Evolutionary conservation across 2,113 vertebrate species (phyloP).

Genomic region (Prionailurus viverrinus): DNA sequence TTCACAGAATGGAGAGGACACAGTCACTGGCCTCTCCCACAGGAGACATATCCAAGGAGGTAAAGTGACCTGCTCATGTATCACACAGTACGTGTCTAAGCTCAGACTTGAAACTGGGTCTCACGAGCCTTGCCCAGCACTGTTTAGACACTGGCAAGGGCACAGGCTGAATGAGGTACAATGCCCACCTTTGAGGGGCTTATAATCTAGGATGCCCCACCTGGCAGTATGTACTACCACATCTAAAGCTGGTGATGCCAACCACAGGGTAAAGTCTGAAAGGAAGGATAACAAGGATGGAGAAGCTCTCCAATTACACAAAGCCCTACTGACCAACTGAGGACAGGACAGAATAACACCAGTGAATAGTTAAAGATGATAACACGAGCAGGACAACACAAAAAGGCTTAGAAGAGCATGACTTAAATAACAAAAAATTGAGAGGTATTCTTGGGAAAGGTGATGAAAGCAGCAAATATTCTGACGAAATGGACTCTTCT

Average conservation of each 20-base stretch:
- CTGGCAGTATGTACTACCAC: neutral
- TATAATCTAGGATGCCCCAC: neutral
- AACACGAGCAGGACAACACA: neutral
- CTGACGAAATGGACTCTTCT: neutral
- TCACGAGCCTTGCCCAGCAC: neutral
- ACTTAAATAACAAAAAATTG: neutral
- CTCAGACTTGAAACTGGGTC: neutral
- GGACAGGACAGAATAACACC: neutral
- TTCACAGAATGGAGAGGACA: neutral
- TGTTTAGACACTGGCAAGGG: neutral
- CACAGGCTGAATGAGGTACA: neutral
- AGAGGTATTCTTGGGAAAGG: slow-evolving; percentile 19
- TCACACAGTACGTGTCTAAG: neutral
- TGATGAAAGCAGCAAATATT: slow-evolving; percentile 33
- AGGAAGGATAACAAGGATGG: neutral
- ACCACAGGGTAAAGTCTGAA: neutral
- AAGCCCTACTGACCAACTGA: neutral
- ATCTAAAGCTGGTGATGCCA: neutral
- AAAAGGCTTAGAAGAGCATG: neutral
- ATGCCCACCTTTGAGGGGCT: neutral
- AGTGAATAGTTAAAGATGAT: neutral
- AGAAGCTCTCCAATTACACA: neutral
- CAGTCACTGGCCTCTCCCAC: neutral
- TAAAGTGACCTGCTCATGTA: neutral
- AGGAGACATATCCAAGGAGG: neutral